Base-by-base conservation (phyloP, 2,797 vertebrate genomes). In the Cyclopterus lumpus region DNA sequence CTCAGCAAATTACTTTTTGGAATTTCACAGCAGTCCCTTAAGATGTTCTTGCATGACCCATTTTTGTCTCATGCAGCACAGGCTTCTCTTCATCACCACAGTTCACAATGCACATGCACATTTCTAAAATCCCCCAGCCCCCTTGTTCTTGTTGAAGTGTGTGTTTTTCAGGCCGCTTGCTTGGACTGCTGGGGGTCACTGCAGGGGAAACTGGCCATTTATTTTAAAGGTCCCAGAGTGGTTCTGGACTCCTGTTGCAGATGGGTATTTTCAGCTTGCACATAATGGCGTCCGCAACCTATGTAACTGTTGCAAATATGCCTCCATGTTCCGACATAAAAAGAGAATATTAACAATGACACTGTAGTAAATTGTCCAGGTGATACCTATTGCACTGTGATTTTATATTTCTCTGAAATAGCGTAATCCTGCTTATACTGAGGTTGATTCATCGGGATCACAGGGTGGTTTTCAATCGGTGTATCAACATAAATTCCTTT, bases 1-100 rank as follows among this genome's bases (percentile, higher is more conserved):
- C 88, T 84, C 87, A 85, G 92, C 85, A 93, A 94, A 95, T 93
- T 66, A 92, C 91, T 92, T 93, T 87, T 93, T 91, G 75, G 88
- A 93, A 92, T 92, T 91, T 93, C 90, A 93, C 89, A 84, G 90
- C 85, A 74, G 87, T 87, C 81, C 80, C 90, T 89, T 82, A 89
- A 93, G 91, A 90, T 80, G 81, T 90, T 85, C 71, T 82, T 20
- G 64, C 76, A 67, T 92, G 90, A 92, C 89, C 92, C 72, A 93
- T 77, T 92, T 94, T 89, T 87, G 80, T 90, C 81, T 86, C 55
- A 28, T 54, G 81, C 71, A 72, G 84, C 69, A 53, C 3, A 22
- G 57, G 28, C 74, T 60, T 68, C 53, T 73, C 59, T 40, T 63
- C 75, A 22, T 38, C 46, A 20, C 78, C 54, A 46, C 77, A 55